Base-by-base conservation (phyloP, 2,888 invertebrate species). In the Acrobasis suavella region DNA sequence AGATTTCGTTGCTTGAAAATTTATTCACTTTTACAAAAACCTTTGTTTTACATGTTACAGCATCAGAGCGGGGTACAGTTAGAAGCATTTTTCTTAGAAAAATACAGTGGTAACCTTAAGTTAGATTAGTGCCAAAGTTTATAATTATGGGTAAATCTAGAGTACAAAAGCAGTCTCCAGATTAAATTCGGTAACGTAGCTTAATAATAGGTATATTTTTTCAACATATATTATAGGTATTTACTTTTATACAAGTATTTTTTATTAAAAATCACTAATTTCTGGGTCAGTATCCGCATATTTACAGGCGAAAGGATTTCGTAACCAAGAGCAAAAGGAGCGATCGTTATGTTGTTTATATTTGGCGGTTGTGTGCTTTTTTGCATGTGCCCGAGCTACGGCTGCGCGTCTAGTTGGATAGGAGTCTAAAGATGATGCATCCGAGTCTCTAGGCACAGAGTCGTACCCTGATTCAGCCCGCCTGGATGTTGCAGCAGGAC, bases 401-500 rank as follows among this genome's bases (percentile, higher is more conserved):
- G 91, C 91, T n/a, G 93, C 88, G 55, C 91, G 82, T 32, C 92
- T 78, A 9, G 93, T 92, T 6, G 92, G 92, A 62, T 92, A 93
- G 0, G 97, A 97, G 69, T 96, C 97, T 71, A 97, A 94, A 65
- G 96, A 97, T 22, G 97, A 97, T 67, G 96, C 97, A 79, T 98
- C 97, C 71, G 96, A 96, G 83, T 97, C 97, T 66, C 97, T 93
- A 10, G 97, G 96, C 69, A 98, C 96, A 75, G 97, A 97, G 79
- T 98, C 98, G 77, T 98, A 98, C 1, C 98, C 98, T 76, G 97
- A 97, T 81, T 97, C 97, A 3, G 97, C 96, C 60, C 96, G 93
- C 70, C 96, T 91, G 0, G 96, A 96, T 3, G 96, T 95, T 0
- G 96, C 96, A 0, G 95, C 95, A 0, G 95, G 95, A 70, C 96